A percentile compares a stretch with the other conserved stretches of the same genome.
Evolutionary conservation across 2,797 vertebrate genomes (phyloP).

Genomic region (Hoplostethus atlanticus): DNA sequence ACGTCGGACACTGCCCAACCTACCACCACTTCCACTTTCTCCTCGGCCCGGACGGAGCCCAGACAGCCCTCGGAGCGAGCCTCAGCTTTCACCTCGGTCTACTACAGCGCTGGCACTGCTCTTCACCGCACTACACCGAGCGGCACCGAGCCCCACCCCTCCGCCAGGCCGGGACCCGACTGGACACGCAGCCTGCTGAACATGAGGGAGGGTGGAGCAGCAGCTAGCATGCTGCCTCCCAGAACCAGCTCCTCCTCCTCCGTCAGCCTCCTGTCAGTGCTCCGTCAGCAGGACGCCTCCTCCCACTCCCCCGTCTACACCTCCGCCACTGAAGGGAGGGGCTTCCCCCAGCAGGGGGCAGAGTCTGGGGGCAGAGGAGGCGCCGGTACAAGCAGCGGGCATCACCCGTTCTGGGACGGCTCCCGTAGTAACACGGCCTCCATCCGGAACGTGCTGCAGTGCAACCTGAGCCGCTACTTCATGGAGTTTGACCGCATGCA

Average conservation of each 20-base stretch:
- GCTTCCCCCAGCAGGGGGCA: constrained; percentile 84
- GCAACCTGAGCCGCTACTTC: constrained; percentile 98
- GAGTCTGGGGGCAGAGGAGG: constrained; percentile 77
- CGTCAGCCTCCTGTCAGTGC: constrained; percentile 92
- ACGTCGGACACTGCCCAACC: constrained; percentile 72
- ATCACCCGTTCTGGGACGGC: constrained; percentile 85
- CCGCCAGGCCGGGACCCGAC: constrained; percentile 64
- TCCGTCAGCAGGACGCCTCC: constrained; percentile 94
- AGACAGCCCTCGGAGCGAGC: constrained; percentile 90
- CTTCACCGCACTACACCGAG: constrained; percentile 86
- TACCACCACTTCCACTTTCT: constrained; percentile 89
- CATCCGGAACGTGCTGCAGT: constrained; percentile 95
- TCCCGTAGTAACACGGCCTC: constrained; percentile 86
- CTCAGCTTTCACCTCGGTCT: constrained; percentile 98
- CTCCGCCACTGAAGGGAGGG: constrained; percentile 94
- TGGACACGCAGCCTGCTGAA: constrained; percentile 94
- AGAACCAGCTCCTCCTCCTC: constrained; percentile 97
- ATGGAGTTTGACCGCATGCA: constrained; percentile 97
- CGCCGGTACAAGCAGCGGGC: constrained; percentile 87
- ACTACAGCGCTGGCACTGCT: constrained; percentile 91
- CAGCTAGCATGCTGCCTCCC: constrained; percentile 89
- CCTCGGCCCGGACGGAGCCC: constrained; percentile 93
- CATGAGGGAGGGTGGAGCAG: constrained; percentile 86
- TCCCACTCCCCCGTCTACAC: constrained; percentile 96
- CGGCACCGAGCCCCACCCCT: constrained; percentile 74